Conservation (phyloP, 2,888 invertebrate genomes). For the Hyles lineata region DNA sequence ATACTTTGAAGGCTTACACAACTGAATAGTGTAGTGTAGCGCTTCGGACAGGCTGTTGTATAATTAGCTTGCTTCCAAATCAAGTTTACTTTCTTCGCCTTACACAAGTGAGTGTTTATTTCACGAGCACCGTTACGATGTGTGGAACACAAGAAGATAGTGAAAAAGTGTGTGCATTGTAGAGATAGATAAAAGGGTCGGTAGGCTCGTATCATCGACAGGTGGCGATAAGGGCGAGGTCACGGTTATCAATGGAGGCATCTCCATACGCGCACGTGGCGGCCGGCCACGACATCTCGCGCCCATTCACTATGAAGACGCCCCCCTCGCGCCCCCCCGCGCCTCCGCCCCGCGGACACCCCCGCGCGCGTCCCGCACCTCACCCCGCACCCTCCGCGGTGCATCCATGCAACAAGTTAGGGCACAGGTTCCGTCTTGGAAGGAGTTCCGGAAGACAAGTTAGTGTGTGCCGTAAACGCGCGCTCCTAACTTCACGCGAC, state of each 20-base stretch:
- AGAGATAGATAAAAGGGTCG: neutral
- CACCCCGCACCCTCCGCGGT: slow-evolving; percentile 69
- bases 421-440: slow-evolving; percentile 74
- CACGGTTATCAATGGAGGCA: slow-evolving; percentile 82
- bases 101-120: neutral
- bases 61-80: slow-evolving; percentile 15
- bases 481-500: slow-evolving; percentile 28
- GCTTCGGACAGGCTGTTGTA: neutral
- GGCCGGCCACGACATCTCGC: slow-evolving; percentile 82
- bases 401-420: slow-evolving; percentile 85
- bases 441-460: slow-evolving; percentile 67
- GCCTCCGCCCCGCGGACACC: slow-evolving; percentile 41
- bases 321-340: slow-evolving; percentile 54
- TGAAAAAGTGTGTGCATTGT: neutral
- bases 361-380: slow-evolving; percentile 40
- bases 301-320: slow-evolving; percentile 84
- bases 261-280: slow-evolving; percentile 82
- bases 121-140: neutral
- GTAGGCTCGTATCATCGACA: slow-evolving; percentile 55
- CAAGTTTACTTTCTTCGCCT: slow-evolving; percentile 18
- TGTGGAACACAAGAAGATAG: neutral
- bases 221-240: slow-evolving; percentile 79
- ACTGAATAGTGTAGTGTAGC: slow-evolving; percentile 7
- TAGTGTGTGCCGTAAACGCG: slow-evolving; percentile 48
- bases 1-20: slow-evolving; percentile 6